Evolutionary conservation across 1,140 invertebrate species (phyloP).

Genomic region (Drosophila funebris): DNA sequence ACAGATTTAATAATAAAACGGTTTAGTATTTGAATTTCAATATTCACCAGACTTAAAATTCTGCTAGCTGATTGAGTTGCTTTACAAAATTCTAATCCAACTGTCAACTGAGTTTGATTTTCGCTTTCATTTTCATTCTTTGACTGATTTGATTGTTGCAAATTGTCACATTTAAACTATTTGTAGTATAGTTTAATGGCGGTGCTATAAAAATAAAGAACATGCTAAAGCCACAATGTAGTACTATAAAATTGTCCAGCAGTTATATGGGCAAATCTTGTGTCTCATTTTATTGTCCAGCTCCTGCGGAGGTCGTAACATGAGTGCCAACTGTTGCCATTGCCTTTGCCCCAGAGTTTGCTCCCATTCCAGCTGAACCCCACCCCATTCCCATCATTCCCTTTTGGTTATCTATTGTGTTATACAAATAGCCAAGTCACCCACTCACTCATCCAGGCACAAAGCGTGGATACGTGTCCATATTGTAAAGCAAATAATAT

Average conservation of each 20-base stretch:
- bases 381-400: background rate
- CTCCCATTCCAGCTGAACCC: background rate
- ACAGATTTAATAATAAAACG: too few species aligned
- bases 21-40: too few species aligned
- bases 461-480: constrained; percentile 60
- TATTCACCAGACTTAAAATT: too few species aligned
- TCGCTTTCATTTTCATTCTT: background rate
- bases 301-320: constrained; percentile 2
- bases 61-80: too few species aligned
- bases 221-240: background rate
- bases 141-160: constrained; percentile 30
- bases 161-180: constrained; percentile 2
- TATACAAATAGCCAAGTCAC: constrained; percentile 32
- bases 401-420: constrained; percentile 27
- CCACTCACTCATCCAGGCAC: background rate
- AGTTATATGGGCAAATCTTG: constrained; percentile 38
- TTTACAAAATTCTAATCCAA: constrained; percentile 12
- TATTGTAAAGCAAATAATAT: constrained; percentile 69
- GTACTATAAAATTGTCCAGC: constrained; percentile 19
- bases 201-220: constrained; percentile 1
- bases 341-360: background rate
- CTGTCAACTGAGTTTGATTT: constrained; percentile 24
- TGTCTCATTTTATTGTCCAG: constrained; percentile 32
- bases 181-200: constrained; percentile 25
- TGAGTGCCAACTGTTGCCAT: constrained; percentile 32